Base-by-base conservation (phyloP, 1,140 invertebrate species). In the Drosophila watanabei region DNA sequence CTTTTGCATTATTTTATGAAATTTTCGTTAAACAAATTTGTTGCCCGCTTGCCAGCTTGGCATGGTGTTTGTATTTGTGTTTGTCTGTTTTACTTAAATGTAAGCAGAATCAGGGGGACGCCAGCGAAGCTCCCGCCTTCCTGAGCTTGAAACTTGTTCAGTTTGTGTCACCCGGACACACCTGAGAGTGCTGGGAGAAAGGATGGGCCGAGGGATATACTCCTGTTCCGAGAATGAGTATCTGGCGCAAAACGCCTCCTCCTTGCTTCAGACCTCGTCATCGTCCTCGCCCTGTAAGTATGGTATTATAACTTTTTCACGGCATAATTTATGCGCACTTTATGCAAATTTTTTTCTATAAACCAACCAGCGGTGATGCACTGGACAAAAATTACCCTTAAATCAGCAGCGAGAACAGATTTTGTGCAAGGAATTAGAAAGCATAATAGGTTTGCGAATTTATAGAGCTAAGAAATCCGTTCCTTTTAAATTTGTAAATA, bases 1-100 rank as follows among this genome's bases (percentile, higher is more conserved):
- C 77, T 79, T 79, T 79, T 79, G 66, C 77, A 79, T 79, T 79
- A 79, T 79, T 79, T 79, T 79, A 79, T 79, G 77, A 72, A 79
- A 79, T 60, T 79, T 79, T 79, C 70, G 77, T 79, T 79, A 60
- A 79, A 72, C 77, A 79, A 79, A 79, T 79, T 79, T 79, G 76
- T 72, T 59, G 66, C 73, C 57, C 49, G 63, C 68, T 56, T 71
- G 68, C 49, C 49, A 69, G 64, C 20, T 24, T 48, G 46, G 45
- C 70, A 59, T 60, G 68, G 69, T 51, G 69, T 60, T 73, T 72
- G 54, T 24, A 32, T 58, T 71, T 70, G 66, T 58, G 66, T 70
- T 70, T 45, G 61, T 39, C 20, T 70, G 66, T 71, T 72, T 58
- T 71, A 41, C 69, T 73, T 60, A 79, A 79, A 71, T 72, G 75